Percentiles rank a stretch among this genome's conserved stretches.
Conservation (phyloP, 37 sponge, comb jelly and placozoan species). For the Beroe ovata region DNA sequence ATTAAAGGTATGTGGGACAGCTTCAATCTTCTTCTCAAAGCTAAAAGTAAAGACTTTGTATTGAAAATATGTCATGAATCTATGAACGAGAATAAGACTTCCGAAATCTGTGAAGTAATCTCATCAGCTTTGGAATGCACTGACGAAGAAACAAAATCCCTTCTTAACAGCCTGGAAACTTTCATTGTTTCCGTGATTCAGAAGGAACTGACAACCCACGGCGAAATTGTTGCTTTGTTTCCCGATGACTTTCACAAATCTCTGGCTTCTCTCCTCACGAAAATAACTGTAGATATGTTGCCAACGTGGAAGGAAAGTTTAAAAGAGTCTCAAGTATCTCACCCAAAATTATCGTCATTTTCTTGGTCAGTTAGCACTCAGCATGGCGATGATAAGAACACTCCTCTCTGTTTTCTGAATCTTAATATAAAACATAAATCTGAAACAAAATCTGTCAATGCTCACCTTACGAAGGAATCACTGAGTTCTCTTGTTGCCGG, state of each 20-base stretch:
- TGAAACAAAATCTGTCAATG: slow-evolving; percentile 18
- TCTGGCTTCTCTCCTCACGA: background rate
- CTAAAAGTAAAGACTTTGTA: slow-evolving; percentile 47
- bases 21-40: slow-evolving; percentile 44
- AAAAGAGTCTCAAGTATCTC: background rate
- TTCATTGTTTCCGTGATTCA: background rate
- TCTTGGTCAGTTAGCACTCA: slow-evolving; percentile 53
- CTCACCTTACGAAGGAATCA: slow-evolving; percentile 21
- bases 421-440: slow-evolving; percentile 4
- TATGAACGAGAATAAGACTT: background rate
- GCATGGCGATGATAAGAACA: background rate
- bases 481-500: background rate
- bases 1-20: background rate
- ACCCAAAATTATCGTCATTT: slow-evolving; percentile 15
- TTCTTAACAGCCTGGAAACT: background rate
- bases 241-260: slow-evolving; percentile 36
- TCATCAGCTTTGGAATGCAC: background rate
- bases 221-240: background rate
- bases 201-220: background rate
- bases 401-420: slow-evolving; percentile 44
- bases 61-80: slow-evolving; percentile 25
- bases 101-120: background rate
- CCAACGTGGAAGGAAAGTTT: slow-evolving; percentile 1
- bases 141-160: background rate
- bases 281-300: slow-evolving; percentile 35